These are phyloP conservation scores for Urocynchramus pylzowi DNA, from an alignment of 2,113 vertebrate genomes.

Conservation along the genomic window DNA sequence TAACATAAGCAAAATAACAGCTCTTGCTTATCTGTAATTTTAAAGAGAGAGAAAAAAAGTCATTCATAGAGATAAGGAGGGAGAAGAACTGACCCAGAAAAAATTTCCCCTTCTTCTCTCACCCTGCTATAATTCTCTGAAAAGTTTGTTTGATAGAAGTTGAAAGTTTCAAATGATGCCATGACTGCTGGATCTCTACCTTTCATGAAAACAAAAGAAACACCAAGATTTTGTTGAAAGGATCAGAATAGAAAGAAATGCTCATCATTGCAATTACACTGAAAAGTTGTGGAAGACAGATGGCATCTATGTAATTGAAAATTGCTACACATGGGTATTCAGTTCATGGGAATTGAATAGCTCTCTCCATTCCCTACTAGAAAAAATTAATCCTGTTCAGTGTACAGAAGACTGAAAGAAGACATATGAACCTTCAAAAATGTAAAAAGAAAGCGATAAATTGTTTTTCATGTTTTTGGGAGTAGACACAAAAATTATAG, in stretches of 20 bases:
- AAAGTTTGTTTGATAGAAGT: not conserved
- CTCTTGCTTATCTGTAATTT: not conserved
- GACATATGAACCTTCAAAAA: not conserved
- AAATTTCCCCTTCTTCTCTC: not conserved
- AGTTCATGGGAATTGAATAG: not conserved
- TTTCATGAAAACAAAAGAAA: not conserved
- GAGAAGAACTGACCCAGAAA: not conserved
- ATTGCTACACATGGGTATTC: not conserved
- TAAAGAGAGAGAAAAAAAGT: not conserved
- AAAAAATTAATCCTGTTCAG: not conserved
- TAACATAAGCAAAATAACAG: not conserved
- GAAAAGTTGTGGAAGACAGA: not conserved
- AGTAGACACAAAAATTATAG: not conserved
- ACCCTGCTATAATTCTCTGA: not conserved
- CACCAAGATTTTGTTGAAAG: not conserved
- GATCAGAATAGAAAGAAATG: not conserved
- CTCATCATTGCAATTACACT: not conserved
- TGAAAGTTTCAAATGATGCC: not conserved
- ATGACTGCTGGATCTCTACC: not conserved
- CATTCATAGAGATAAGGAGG: not conserved
- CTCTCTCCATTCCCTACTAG: not conserved
- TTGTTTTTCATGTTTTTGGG: not conserved
- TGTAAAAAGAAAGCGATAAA: not conserved
- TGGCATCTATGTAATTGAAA: not conserved
- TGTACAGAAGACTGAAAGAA: not conserved